Base-by-base conservation (phyloP, 2,888 invertebrate genomes). In the Lordiphosa andalusiaca region DNA sequence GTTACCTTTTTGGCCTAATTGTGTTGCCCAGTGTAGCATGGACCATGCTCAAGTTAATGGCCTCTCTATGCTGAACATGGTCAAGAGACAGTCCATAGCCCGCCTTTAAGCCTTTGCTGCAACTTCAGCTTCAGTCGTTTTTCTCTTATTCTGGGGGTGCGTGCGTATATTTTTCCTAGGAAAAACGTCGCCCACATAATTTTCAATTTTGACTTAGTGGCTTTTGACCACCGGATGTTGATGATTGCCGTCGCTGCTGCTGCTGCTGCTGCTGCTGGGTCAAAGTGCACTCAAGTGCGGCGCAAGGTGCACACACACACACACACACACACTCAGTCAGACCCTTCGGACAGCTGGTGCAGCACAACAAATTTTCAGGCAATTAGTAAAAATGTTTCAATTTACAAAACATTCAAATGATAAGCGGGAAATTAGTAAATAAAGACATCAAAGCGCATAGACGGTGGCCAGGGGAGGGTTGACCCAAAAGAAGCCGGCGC, bases 341-440 rank as follows among this genome's bases (percentile, higher is more conserved):
- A 67, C 53, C 53, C 53, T 50, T 40, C 33, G 19, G 30, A 55
- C 41, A 53, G 63, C 47, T 13, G 44, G 25, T 33, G 66, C 53
- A 55, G 58, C 69, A 60, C 25, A 7, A 71, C 66, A 69, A 81
- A 81, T 81, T 81, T 81, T 81, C 84, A 84, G 80, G 80, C 80
- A 81, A 84, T 81, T 81, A 84, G 80, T 84, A 57, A 83, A 78
- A 80, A 80, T 80, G 80, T 81, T 82, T 84, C 80, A 84, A 84
- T 84, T 84, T 80, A 84, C 77, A 84, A 69, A 82, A 77, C 82
- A 76, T 57, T 59, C 75, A 83, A 83, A 83, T 76, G 84, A 78
- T 83, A 78, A 78, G 77, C 77, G 84, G 77, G 84, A 81, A 80
- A 84, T 84, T 84, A 77, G 84, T 80, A 81, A 81, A 80, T 84